These are phyloP conservation scores for Chaenogobius annularis DNA, from an alignment of 2,113 vertebrate species.

Conservation along the genomic window DNA sequence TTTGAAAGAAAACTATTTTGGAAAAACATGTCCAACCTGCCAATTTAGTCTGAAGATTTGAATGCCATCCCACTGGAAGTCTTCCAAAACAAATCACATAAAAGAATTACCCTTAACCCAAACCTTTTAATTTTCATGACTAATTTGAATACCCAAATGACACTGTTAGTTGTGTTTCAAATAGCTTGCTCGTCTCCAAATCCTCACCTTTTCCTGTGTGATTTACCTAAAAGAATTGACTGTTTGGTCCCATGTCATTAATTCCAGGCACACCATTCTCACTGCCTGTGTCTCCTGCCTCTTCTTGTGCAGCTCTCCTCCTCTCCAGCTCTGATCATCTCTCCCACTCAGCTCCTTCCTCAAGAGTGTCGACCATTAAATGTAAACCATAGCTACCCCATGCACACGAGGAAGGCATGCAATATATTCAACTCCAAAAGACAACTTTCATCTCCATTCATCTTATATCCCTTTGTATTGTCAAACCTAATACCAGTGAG, in stretches of 20 bases:
- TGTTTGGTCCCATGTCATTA: constrained; percentile 8
- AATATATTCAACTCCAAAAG: constrained; percentile 13
- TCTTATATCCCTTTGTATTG: constrained; percentile 48
- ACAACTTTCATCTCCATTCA: constrained; percentile 24
- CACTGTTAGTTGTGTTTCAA: constrained; percentile 21
- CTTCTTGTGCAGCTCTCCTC: constrained; percentile 46
- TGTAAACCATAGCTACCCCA: constrained; percentile 51
- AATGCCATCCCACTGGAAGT: not conserved
- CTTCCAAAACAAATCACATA: not conserved
- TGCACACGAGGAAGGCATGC: constrained; percentile 37
- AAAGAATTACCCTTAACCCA: not conserved
- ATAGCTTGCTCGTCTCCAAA: constrained; percentile 29
- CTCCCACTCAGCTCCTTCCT: constrained; percentile 63
- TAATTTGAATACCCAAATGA: not conserved
- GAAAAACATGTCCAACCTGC: not conserved
- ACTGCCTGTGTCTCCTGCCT: constrained; percentile 45
- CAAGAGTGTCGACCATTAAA: constrained; percentile 67
- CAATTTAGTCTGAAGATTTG: not conserved
- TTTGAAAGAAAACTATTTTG: constrained; percentile 1
- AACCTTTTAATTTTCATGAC: not conserved
- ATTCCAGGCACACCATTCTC: constrained; percentile 49
- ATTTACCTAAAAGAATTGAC: not conserved
- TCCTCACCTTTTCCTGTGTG: constrained; percentile 30
- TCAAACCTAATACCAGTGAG: constrained; percentile 27
- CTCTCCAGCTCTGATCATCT: constrained; percentile 71